A percentile compares a stretch with the other conserved stretches of the same genome.
phyloP scores from a whole-genome alignment of 2,113 vertebrate species.

The Natator depressus region DNA sequence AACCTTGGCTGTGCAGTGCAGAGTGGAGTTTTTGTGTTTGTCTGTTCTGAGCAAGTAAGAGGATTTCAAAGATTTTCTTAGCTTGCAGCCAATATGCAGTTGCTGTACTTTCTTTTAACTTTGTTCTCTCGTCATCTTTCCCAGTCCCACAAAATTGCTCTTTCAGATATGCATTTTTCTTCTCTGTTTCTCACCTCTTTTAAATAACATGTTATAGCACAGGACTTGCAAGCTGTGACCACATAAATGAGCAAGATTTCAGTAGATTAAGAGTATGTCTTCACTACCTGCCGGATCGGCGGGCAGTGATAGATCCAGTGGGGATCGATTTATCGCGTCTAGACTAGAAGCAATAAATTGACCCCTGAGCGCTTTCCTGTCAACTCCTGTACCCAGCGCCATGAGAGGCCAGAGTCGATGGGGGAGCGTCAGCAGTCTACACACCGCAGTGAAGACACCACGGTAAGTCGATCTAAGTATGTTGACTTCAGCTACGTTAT shows the following conservation, averaged over 20 bases:
- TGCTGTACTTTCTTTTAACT: background rate
- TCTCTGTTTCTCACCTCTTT: background rate
- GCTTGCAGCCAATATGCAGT: background rate
- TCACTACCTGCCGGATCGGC: no score
- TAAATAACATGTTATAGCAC: background rate
- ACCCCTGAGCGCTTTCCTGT: no score
- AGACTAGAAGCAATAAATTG: no score
- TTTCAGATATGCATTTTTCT: background rate
- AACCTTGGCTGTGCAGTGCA: background rate
- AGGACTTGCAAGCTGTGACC: background rate
- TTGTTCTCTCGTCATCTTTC: background rate
- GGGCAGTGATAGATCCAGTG: no score
- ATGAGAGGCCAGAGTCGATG: no score
- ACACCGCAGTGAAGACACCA: no score
- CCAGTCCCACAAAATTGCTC: background rate
- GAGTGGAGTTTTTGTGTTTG: background rate
- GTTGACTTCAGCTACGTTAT: no score
- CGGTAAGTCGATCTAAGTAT: no score
- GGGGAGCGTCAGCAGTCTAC: no score
- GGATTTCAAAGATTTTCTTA: background rate
- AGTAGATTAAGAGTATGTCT: background rate
- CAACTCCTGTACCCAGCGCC: no score
- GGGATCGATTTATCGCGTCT: no score
- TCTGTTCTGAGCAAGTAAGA: background rate
- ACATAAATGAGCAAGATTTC: background rate